Evolutionary conservation across 2,113 vertebrate species (phyloP), one percentile per base, ranked within the genome.

Genomic region (Cyanoderma ruficeps): DNA sequence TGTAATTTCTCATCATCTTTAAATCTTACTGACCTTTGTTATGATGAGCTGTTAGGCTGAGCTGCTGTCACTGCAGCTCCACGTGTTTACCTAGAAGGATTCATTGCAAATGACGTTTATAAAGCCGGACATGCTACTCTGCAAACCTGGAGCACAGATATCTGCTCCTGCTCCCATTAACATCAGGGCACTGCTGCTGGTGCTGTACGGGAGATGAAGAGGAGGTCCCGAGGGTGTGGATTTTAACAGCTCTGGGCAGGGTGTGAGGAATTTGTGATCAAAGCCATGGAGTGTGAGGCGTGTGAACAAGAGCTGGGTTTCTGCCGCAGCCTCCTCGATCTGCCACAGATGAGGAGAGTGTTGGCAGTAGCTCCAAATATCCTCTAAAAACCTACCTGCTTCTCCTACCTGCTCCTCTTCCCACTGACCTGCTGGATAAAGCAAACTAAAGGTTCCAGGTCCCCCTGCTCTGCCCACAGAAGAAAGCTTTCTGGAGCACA

Each of bases 381-480:
- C 60, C 53, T 63, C 74, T 41, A 9, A 49, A 69, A 82, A 76
- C 2, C 25, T 23, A 4, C 17, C 61, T 16, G 10, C 17, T 57
- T 69, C 57, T 83, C 52, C 49, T 61, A 33, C 74, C 49, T 4
- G 37, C 31, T 83, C 15, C 0, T 47, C 50, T 71, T 74, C 50
- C 56, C 44, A 24, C 41, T 59, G 59, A 47, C 39, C 47, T 42
- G 44, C 22, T 44, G 33, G 37, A 18, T 76, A 37, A 83, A 59
- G 53, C 0, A 14, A 37, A 75, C 21, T 21, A 24, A 64, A 60
- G 31, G 25, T 27, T 13, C 27, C 22, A 78, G 44, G 13, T 1
- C 7, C 3, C 6, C 1, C 37, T 44, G 57, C n/a, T 44, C 67
- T 31, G 17, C 30, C 39, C 0, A 2, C 1, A 1, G n/a, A 4